Evolutionary conservation across 2,888 invertebrate genomes (phyloP).

Genomic region (Sisyra nigra): DNA sequence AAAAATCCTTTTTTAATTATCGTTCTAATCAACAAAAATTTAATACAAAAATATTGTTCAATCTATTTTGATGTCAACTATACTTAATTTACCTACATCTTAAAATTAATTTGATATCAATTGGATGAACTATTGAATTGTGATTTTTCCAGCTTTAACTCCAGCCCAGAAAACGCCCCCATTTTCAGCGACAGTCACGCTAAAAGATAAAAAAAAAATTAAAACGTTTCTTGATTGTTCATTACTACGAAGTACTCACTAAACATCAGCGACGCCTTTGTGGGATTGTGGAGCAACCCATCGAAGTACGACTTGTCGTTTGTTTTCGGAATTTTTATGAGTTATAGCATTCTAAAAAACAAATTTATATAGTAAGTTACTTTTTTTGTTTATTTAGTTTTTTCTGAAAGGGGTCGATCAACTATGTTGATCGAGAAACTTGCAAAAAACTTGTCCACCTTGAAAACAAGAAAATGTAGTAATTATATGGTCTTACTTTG

Average conservation of each 20-base stretch:
- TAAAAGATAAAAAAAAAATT: conserved; percentile 24
- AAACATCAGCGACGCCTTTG: conserved; percentile 32
- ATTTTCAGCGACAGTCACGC: conserved; percentile 50
- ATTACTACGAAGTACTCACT: too few relatives aligned
- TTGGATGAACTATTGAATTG: conserved; percentile 41
- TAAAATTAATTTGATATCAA: neutral
- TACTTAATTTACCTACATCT: too few relatives aligned
- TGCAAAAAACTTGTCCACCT: neutral
- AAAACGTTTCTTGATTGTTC: neutral
- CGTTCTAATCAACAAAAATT: neutral
- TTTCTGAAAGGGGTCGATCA: neutral
- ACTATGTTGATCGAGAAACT: neutral
- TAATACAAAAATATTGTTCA: too few relatives aligned
- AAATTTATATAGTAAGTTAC: neutral
- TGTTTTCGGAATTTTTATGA: conserved; percentile 45
- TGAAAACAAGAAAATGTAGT: neutral
- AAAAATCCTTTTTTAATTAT: neutral
- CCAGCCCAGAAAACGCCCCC: conserved; percentile 52
- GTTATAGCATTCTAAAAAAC: conserved; percentile 45
- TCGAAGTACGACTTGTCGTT: conserved; percentile 30
- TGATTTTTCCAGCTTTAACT: conserved; percentile 31
- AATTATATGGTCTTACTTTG: conserved; percentile 30
- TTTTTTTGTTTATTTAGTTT: neutral
- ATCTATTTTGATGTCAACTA: too few relatives aligned
- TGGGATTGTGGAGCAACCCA: conserved; percentile 49